Conservation (phyloP, 2,888 invertebrate genomes). For the Anarsia innoxiella region DNA sequence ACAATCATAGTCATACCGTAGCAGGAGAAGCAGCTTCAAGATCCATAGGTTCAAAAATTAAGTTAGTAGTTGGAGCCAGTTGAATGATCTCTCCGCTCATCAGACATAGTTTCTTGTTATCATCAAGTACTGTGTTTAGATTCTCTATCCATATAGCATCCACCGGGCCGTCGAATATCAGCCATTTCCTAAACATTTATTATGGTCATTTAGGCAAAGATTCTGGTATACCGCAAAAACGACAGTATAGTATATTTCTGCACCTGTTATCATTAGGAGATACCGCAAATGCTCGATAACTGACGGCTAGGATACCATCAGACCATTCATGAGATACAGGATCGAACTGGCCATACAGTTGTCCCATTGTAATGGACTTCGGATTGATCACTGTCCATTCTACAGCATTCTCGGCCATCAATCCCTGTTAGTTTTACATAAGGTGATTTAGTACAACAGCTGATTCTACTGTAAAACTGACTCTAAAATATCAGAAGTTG, state of each 20-base stretch:
- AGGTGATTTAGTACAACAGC: background rate
- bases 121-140: slow-evolving; percentile 96
- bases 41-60: slow-evolving; percentile 97
- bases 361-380: slow-evolving; percentile 96
- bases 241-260: no score
- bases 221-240: no score
- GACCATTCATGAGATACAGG: slow-evolving; percentile 96
- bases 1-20: no score
- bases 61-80: slow-evolving; percentile 89
- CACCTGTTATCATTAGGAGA: slow-evolving; percentile 83
- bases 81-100: slow-evolving; percentile 99
- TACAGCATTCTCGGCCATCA: slow-evolving; percentile 84
- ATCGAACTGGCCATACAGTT: slow-evolving; percentile 96
- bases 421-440: slow-evolving; percentile 61
- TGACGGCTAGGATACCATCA: slow-evolving; percentile 90
- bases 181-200: slow-evolving; percentile 96
- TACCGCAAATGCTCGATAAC: slow-evolving; percentile 86
- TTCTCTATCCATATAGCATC: slow-evolving; percentile 98
- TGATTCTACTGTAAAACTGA: background rate
- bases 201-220: no score
- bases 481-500: background rate
- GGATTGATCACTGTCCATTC: slow-evolving; percentile 92
- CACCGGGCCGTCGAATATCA: slow-evolving; percentile 96
- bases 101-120: slow-evolving; percentile 96
- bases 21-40: slow-evolving; percentile 94